A percentile compares a stretch with the other conserved stretches of the same genome.
phyloP scores from a whole-genome alignment of 2,113 vertebrate species.

The Planiliza haematocheilus region DNA sequence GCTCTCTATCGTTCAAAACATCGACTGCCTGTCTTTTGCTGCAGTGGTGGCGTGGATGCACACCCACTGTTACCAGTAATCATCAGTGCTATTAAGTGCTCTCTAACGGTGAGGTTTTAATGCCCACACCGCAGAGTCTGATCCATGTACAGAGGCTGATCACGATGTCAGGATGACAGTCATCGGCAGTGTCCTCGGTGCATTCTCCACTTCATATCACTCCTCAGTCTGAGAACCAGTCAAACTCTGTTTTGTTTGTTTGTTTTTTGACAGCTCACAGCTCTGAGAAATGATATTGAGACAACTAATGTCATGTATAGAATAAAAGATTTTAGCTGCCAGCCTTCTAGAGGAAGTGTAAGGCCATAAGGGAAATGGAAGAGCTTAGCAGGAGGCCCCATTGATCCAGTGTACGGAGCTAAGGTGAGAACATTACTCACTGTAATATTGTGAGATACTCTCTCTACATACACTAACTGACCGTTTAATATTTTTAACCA shows the following conservation, averaged over 20 bases:
- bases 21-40: slow-evolving; percentile 22
- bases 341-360: slow-evolving; percentile 8
- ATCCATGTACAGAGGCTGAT: slow-evolving; percentile 40
- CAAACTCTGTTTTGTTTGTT: slow-evolving; percentile 7
- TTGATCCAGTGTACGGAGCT: slow-evolving; percentile 67
- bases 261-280: no score
- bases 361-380: slow-evolving; percentile 46
- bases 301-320: slow-evolving; percentile 1
- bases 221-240: slow-evolving; percentile 33
- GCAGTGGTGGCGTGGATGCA: not conserved
- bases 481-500: no score
- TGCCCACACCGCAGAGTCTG: slow-evolving; percentile 3
- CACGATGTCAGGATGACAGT: slow-evolving; percentile 35
- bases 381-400: slow-evolving; percentile 57
- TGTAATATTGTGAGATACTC: slow-evolving; percentile 10
- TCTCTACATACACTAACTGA: slow-evolving; percentile 25
- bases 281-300: not conserved
- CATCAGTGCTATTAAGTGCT: slow-evolving; percentile 15
- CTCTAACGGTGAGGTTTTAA: slow-evolving; percentile 9
- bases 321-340: slow-evolving; percentile 7
- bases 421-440: no score
- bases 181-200: slow-evolving; percentile 44
- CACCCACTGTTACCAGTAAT: slow-evolving; percentile 30
- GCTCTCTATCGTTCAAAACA: slow-evolving; percentile 16
- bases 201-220: slow-evolving; percentile 28